Conservation (phyloP, 2,888 invertebrate genomes). For the Dorcus parallelipipedus region DNA sequence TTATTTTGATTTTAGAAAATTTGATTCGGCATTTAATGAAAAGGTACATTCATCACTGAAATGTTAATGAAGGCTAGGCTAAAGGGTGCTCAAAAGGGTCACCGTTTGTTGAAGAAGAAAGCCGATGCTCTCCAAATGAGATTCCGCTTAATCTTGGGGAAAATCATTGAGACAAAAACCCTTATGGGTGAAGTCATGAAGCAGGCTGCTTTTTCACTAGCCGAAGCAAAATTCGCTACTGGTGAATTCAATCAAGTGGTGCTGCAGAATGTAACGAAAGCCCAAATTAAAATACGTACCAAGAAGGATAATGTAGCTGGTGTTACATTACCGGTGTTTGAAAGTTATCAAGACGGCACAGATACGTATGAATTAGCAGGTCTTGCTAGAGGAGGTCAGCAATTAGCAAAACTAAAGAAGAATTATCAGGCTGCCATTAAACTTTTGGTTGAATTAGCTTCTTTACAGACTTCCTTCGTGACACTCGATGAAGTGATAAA, state of each 20-base stretch:
- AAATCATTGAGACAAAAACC: slow-evolving; percentile 98
- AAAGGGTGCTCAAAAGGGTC: slow-evolving; percentile 97
- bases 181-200: slow-evolving; percentile 99
- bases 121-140: slow-evolving; percentile 98
- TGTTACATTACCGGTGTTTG: slow-evolving; percentile 94
- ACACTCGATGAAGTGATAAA: slow-evolving; percentile 99
- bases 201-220: slow-evolving; percentile 96
- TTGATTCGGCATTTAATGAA: too few species aligned
- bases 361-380: slow-evolving; percentile 97
- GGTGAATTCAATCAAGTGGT: slow-evolving; percentile 99
- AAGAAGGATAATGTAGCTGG: slow-evolving; percentile 99
- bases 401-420: slow-evolving; percentile 94
- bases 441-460: slow-evolving; percentile 93
- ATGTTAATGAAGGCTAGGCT: slow-evolving; percentile 96
- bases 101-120: slow-evolving; percentile 97
- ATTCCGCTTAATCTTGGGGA: slow-evolving; percentile 93
- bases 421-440: slow-evolving; percentile 97
- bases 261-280: slow-evolving; percentile 96
- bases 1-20: too few species aligned
- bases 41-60: too few species aligned
- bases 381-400: slow-evolving; percentile 95
- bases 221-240: slow-evolving; percentile 97
- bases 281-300: slow-evolving; percentile 94
- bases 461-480: slow-evolving; percentile 96
- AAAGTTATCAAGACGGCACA: slow-evolving; percentile 90